phyloP scores from a whole-genome alignment of 1,140 invertebrate species.

The Phortica variegata region DNA sequence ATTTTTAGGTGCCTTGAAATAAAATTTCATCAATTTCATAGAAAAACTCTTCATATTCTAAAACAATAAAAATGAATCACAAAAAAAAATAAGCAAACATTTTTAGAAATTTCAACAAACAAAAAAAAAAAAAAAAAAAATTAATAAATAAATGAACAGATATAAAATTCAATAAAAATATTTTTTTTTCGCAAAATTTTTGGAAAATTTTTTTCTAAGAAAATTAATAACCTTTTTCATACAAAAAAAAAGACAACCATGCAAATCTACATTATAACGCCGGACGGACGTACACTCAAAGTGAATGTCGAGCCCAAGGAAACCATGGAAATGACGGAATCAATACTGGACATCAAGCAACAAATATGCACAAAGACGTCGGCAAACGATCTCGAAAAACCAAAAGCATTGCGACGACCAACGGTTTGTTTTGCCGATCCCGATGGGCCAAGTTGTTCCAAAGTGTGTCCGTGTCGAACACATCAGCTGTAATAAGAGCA shows the following conservation, averaged over 20 bases:
- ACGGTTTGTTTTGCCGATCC: too few species aligned
- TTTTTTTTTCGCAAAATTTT: conserved; percentile 11
- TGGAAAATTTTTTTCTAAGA: neutral
- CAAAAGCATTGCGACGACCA: too few species aligned
- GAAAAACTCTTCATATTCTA: too few species aligned
- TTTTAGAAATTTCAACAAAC: neutral
- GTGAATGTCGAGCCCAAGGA: conserved; percentile 1
- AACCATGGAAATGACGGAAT: conserved; percentile 1
- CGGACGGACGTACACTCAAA: conserved; percentile 22
- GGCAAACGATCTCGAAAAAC: too few species aligned
- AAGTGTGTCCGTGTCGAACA: neutral
- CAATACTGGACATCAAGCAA: too few species aligned
- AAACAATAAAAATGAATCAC: conserved; percentile 1
- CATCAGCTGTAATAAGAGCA: neutral
- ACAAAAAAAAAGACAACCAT: conserved; percentile 3
- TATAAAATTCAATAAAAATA: neutral
- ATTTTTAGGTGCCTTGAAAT: conserved; percentile 9
- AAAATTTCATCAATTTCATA: too few species aligned
- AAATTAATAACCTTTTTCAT: conserved; percentile 4
- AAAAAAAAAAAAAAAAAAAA: neutral
- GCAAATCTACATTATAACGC: conserved; percentile 28
- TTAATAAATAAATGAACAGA: neutral
- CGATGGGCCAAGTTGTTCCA: neutral
- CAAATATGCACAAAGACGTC: neutral
- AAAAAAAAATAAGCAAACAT: conserved; percentile 6